phyloP scores from a whole-genome alignment of 2,797 vertebrate genomes.

The Sebastiscus albofasciatus region DNA sequence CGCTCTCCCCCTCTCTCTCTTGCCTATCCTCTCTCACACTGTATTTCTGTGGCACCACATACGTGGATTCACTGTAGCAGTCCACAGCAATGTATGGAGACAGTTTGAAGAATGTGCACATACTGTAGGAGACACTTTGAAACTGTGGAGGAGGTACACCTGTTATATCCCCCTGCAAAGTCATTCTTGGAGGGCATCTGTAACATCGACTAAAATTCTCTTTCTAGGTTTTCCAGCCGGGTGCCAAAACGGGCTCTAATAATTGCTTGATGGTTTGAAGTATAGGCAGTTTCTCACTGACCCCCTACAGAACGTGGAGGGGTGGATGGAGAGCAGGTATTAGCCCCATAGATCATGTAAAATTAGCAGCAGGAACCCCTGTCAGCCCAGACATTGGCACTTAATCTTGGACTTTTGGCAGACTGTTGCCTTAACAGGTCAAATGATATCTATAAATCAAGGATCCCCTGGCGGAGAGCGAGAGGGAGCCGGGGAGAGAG shows the following conservation, averaged over 20 bases:
- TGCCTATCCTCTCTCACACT: not conserved
- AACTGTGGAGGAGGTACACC: slow-evolving; percentile 22
- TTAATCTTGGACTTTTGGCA: slow-evolving; percentile 89
- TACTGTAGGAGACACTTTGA: slow-evolving; percentile 2
- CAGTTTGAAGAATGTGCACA: slow-evolving; percentile 22
- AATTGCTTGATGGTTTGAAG: slow-evolving; percentile 66
- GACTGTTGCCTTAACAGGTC: slow-evolving; percentile 89
- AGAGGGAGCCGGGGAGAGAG: slow-evolving; percentile 58
- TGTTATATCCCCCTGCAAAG: slow-evolving; percentile 44
- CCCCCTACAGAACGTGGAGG: slow-evolving; percentile 55
- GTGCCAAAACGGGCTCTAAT: slow-evolving; percentile 60
- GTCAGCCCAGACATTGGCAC: slow-evolving; percentile 83
- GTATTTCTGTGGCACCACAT: slow-evolving; percentile 1
- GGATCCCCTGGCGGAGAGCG: slow-evolving; percentile 68
- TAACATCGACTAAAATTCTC: slow-evolving; percentile 33
- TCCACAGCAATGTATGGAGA: slow-evolving; percentile 7
- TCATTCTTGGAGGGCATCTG: slow-evolving; percentile 53
- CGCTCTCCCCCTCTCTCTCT: not conserved
- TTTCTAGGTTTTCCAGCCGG: slow-evolving; percentile 31
- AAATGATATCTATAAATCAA: slow-evolving; percentile 90
- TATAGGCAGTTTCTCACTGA: slow-evolving; percentile 65
- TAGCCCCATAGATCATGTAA: slow-evolving; percentile 87
- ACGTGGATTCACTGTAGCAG: not conserved
- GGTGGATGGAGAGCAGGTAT: slow-evolving; percentile 80
- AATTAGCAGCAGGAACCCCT: slow-evolving; percentile 86